phyloP scores from a whole-genome alignment of 2,797 vertebrate species.

The Falco naumanni region DNA sequence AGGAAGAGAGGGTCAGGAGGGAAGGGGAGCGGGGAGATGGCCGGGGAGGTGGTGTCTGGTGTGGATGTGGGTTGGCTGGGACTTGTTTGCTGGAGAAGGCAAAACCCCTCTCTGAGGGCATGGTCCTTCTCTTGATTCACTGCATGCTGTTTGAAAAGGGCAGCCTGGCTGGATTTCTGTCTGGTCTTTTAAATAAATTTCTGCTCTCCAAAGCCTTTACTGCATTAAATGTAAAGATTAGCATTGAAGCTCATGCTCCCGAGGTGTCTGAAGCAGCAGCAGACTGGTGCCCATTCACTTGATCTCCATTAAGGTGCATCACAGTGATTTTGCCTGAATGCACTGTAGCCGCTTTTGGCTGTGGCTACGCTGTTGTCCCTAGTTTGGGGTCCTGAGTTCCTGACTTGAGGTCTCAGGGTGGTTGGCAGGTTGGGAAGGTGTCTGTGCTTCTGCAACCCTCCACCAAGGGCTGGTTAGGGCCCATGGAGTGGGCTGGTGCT shows the following conservation, averaged over 20 bases:
- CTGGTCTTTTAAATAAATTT: background rate
- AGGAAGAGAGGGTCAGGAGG: background rate
- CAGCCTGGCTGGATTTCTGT: background rate
- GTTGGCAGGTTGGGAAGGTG: background rate
- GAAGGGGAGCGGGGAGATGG: background rate
- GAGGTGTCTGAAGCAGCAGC: background rate
- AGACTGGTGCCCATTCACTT: rapidly evolving
- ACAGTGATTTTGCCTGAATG: background rate
- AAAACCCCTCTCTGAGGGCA: background rate
- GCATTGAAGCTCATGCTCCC: background rate
- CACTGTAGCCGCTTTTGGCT: background rate
- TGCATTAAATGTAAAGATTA: background rate
- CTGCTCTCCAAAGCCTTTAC: background rate
- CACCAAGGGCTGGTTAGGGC: background rate
- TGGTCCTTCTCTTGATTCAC: background rate
- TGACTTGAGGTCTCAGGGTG: background rate
- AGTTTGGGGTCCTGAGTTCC: background rate
- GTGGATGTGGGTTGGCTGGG: background rate
- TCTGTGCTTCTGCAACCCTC: background rate
- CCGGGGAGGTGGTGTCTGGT: background rate
- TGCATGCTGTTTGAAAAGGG: background rate
- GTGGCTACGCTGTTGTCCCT: background rate
- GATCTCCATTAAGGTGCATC: background rate
- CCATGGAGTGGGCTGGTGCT: background rate
- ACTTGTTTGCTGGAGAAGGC: background rate